Percentiles rank a stretch among this genome's conserved stretches.
These are phyloP conservation scores for Fabriciana adippe DNA, from an alignment of 2,888 invertebrate species.

Conservation along the genomic window DNA sequence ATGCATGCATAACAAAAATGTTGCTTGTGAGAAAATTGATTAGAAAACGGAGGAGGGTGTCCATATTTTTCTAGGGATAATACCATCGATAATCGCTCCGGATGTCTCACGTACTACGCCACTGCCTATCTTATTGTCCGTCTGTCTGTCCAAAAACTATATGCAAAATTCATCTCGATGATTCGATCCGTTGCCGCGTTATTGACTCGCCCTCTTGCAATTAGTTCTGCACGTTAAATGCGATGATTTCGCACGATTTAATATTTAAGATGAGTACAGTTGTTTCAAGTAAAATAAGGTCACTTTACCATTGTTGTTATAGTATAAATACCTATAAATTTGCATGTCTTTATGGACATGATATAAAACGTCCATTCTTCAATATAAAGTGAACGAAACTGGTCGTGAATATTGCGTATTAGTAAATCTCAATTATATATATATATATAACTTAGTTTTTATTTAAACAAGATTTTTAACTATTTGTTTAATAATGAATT, in stretches of 20 bases:
- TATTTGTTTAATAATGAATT: too few species aligned
- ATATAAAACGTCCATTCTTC: constrained; percentile 23
- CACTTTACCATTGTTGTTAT: constrained; percentile 6
- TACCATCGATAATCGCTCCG: too few species aligned
- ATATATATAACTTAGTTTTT: not conserved
- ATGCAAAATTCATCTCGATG: too few species aligned
- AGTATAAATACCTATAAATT: not conserved
- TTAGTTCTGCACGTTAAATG: not conserved
- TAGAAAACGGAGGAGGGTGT: too few species aligned
- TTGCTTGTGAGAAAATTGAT: too few species aligned
- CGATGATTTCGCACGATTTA: not conserved
- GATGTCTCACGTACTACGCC: too few species aligned
- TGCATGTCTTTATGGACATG: not conserved
- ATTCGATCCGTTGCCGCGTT: too few species aligned
- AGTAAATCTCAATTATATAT: constrained; percentile 8
- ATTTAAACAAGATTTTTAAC: not conserved
- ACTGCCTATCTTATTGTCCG: too few species aligned
- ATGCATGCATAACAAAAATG: too few species aligned
- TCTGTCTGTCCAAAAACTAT: too few species aligned
- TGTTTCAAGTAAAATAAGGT: not conserved
- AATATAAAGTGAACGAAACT: constrained; percentile 10
- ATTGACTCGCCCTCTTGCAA: too few species aligned
- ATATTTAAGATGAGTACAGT: not conserved
- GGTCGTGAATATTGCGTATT: constrained; percentile 11
- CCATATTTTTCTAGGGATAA: too few species aligned